These are phyloP conservation scores for Drosophila pectinifera DNA, from an alignment of 1,140 invertebrate genomes.

Conservation along the genomic window DNA sequence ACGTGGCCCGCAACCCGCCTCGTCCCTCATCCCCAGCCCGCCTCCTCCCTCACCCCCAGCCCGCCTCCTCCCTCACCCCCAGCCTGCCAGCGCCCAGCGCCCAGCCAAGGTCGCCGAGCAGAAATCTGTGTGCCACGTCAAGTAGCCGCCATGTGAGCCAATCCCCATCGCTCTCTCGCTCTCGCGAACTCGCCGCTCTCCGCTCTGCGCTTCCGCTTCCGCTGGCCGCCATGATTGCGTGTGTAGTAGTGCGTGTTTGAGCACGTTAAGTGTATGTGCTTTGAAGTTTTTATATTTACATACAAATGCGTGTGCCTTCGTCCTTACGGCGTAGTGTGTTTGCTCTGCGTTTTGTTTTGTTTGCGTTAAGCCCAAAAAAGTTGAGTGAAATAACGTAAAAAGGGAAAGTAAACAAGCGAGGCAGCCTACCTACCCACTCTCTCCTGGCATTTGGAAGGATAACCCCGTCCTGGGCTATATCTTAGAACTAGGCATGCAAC, in stretches of 20 bases:
- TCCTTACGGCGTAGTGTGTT: conserved; percentile 46
- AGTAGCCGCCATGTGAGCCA: conserved; percentile 63
- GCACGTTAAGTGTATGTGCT: conserved; percentile 76
- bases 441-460: too few relatives aligned
- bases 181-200: too few relatives aligned
- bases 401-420: conserved; percentile 13
- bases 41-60: neutral
- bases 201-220: conserved; percentile 1
- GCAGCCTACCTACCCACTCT: neutral
- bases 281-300: conserved; percentile 80
- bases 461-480: too few relatives aligned
- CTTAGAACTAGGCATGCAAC: too few relatives aligned
- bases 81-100: too few relatives aligned
- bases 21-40: neutral
- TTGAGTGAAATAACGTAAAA: conserved; percentile 4
- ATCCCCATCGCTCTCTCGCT: too few relatives aligned
- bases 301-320: conserved; percentile 53
- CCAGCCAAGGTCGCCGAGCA: conserved; percentile 20
- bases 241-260: conserved; percentile 62
- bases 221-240: conserved; percentile 8
- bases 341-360: conserved; percentile 76
- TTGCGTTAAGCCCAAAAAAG: conserved; percentile 60
- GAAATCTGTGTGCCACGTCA: conserved; percentile 59
- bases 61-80: neutral
- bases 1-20: conserved; percentile 22